Evolutionary conservation across 2,113 vertebrate genomes (phyloP), one percentile per base, ranked within the genome.

Genomic region (Cyrtonyx montezumae): DNA sequence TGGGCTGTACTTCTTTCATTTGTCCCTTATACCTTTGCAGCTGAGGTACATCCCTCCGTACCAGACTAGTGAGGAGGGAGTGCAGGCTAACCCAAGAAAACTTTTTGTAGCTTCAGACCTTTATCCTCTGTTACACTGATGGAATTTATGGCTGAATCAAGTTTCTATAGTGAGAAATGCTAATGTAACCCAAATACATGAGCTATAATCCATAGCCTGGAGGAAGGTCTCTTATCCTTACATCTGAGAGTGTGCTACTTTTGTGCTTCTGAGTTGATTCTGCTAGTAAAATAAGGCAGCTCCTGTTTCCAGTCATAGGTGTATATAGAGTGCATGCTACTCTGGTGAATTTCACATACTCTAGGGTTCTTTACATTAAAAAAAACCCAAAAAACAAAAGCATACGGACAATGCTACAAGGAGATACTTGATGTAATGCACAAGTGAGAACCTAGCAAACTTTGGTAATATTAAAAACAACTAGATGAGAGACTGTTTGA

Each of bases 171-270:
- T 71, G 73, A 69, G 90, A 96, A 96, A 97, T 96, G 96, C 92
- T 97, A 97, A 97, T 97, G 92, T 96, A 96, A 97, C 96, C 96
- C 96, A 97, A 96, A 97, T 96, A 95, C 94, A 94, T 96, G 93
- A 95, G 67, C 93, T 95, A 88, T 96, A 97, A 97, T 96, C 96
- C 96, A 94, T 96, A 96, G 96, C 97, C 97, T 93, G 91, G 76
- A 96, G 96, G 96, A 97, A 97, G 92, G 93, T 96, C 80, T 96
- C 89, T 97, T 95, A 96, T 97, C 91, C 86, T 94, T 81, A 71
- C 0, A 1, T 93, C 93, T 96, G 87, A 81, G 92, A 96, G 18
- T 81, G 84, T 94, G 90, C 93, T 96, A 88, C 91, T 96, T 95
- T 84, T 96, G 87, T 91, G 46, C 58, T 84, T 53, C 79, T 58